Percentiles rank a stretch among this genome's conserved stretches.
These are phyloP conservation scores for Metridium senile DNA, from an alignment of 92 coral and sea anemone species.

Conservation along the genomic window DNA sequence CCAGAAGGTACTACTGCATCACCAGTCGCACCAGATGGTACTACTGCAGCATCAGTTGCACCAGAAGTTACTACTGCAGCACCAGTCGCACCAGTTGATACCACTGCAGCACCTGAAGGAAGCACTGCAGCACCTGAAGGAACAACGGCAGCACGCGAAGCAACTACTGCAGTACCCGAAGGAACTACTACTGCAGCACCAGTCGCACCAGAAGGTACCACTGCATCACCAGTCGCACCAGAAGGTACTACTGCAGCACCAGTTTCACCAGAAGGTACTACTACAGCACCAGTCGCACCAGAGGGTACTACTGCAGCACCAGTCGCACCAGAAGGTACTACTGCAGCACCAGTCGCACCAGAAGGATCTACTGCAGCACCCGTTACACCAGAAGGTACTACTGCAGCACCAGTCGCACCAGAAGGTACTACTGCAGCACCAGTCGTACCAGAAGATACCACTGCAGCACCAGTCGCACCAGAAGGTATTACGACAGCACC, in stretches of 20 bases:
- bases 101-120: not conserved
- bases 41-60: not conserved
- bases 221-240: not conserved
- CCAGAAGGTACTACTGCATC: not conserved
- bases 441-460: no score
- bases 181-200: not conserved
- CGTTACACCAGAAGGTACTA: no score
- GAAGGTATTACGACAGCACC: no score
- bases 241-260: not conserved
- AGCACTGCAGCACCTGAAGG: not conserved
- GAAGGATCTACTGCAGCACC: no score
- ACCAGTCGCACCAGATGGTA: not conserved
- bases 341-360: no score
- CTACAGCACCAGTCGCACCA: not conserved
- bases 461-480: no score
- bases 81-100: not conserved
- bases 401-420: no score
- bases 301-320: not conserved
- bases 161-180: not conserved
- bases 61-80: not conserved
- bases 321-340: no score
- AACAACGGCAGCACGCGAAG: not conserved
- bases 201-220: not conserved
- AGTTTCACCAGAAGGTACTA: not conserved
- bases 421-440: no score